These are phyloP conservation scores for Pitangus sulphuratus DNA, from an alignment of 2,797 vertebrate genomes.

Conservation along the genomic window DNA sequence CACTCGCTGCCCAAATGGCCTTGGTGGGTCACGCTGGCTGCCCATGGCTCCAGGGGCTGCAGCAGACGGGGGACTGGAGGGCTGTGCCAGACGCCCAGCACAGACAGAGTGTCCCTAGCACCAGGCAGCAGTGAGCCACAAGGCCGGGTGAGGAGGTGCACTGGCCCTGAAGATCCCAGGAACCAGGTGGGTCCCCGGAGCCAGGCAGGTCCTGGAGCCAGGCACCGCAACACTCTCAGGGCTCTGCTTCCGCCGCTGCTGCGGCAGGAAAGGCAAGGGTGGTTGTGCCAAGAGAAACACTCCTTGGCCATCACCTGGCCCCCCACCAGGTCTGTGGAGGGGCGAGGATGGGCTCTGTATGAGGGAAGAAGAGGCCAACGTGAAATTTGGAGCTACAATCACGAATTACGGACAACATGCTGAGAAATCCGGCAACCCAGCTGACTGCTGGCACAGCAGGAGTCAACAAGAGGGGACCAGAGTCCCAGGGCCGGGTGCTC, in stretches of 20 bases:
- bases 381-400: not conserved
- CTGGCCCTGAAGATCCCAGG: not conserved
- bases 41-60: not conserved
- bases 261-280: not conserved
- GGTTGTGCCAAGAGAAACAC: not conserved
- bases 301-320: not conserved
- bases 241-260: not conserved
- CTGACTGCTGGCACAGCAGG: fast-evolving
- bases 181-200: not conserved
- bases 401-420: fast-evolving
- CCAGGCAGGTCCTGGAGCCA: fast-evolving
- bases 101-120: not conserved
- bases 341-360: fast-evolving
- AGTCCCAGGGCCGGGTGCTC: not conserved
- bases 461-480: fast-evolving
- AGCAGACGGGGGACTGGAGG: fast-evolving
- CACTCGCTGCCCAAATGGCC: not conserved
- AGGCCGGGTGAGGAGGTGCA: fast-evolving
- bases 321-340: fast-evolving
- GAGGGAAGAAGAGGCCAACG: fast-evolving
- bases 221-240: fast-evolving
- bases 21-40: not conserved
- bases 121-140: not conserved
- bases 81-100: not conserved
- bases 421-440: fast-evolving